Evolutionary conservation across 1,140 invertebrate genomes (phyloP).

Genomic region (Battus philenor): DNA sequence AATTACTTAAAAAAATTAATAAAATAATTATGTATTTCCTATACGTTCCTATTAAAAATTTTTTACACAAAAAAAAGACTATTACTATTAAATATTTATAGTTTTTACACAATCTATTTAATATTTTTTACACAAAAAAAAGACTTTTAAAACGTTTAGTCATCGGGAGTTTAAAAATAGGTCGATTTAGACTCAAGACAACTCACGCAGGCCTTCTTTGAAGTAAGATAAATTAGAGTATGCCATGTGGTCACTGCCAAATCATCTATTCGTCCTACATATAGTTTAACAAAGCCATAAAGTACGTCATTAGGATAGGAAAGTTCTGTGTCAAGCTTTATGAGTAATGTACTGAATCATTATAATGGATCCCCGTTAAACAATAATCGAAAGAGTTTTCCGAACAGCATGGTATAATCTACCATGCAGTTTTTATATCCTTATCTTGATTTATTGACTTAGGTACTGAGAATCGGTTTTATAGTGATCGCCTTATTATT

Average conservation of each 20-base stretch:
- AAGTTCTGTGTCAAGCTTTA: constrained; percentile 3
- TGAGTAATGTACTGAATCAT: constrained; percentile 6
- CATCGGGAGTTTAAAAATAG: not conserved
- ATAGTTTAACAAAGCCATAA: constrained; percentile 6
- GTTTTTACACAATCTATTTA: too few species aligned
- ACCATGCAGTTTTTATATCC: not conserved
- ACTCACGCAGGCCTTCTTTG: not conserved
- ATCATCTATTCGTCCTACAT: constrained; percentile 6
- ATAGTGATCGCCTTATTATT: not conserved
- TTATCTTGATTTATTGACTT: constrained; percentile 5
- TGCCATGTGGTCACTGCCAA: constrained; percentile 6
- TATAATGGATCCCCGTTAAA: not conserved
- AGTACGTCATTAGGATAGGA: constrained; percentile 3
- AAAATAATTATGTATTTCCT: too few species aligned
- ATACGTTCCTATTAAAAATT: too few species aligned
- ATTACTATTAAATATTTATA: too few species aligned
- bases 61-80: too few species aligned
- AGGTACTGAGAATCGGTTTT: constrained; percentile 4
- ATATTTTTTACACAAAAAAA: too few species aligned
- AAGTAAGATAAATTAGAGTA: constrained; percentile 2
- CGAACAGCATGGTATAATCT: not conserved
- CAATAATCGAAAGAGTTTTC: not conserved
- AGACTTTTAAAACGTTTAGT: not conserved
- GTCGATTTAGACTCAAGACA: not conserved
- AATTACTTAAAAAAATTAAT: too few species aligned